These are phyloP conservation scores for Podarcis cretensis DNA, from an alignment of 2,113 vertebrate species.

Conservation along the genomic window DNA sequence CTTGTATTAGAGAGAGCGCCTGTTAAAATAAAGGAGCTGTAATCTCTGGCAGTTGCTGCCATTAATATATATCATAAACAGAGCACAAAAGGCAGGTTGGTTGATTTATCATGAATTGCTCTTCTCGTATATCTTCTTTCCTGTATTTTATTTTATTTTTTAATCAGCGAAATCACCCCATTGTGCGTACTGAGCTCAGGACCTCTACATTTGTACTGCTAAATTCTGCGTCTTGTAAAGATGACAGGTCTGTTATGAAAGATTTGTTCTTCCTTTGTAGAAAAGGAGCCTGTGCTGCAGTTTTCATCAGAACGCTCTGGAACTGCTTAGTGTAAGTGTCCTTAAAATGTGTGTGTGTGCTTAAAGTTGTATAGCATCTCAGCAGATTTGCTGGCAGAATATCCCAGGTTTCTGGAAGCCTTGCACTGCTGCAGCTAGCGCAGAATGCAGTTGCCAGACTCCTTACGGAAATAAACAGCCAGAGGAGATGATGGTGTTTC, in stretches of 20 bases:
- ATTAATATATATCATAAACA: constrained; percentile 75
- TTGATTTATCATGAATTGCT: constrained; percentile 71
- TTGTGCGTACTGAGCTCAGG: constrained; percentile 41
- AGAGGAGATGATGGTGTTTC: neutral
- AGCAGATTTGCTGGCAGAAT: neutral
- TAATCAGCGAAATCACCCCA: constrained; percentile 46
- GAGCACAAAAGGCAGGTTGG: constrained; percentile 58
- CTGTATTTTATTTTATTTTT: constrained; percentile 58
- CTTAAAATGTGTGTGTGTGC: no score
- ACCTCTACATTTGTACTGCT: constrained; percentile 64
- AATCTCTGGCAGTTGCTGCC: constrained; percentile 70
- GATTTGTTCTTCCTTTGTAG: no score
- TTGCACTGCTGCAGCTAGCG: neutral
- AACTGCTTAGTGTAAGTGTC: no score
- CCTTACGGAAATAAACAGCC: neutral
- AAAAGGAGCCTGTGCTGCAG: no score
- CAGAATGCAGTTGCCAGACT: neutral
- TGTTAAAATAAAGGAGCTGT: constrained; percentile 63
- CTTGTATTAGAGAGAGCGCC: constrained; percentile 44
- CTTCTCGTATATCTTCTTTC: constrained; percentile 48
- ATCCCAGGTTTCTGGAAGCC: neutral
- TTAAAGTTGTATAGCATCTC: neutral
- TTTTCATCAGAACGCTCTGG: no score
- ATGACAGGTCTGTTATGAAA: no score
- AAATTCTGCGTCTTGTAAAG: neutral